phyloP scores from a whole-genome alignment of 1,140 invertebrate genomes.

The Ooceraea biroi region DNA sequence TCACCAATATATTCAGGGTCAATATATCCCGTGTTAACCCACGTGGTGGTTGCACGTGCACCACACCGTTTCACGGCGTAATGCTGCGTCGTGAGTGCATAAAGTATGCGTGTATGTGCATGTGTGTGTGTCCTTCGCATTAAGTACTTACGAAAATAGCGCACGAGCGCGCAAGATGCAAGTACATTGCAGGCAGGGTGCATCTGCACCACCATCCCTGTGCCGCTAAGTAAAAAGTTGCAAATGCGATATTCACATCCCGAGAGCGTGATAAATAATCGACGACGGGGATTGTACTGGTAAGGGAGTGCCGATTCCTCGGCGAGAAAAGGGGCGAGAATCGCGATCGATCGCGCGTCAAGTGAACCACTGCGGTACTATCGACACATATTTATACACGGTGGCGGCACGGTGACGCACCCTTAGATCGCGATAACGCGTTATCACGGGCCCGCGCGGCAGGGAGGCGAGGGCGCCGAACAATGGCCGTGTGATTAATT shows the following conservation, averaged over 20 bases:
- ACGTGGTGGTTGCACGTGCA: conserved; percentile 50
- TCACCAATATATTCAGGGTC: too few relatives aligned
- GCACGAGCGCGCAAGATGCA: conserved; percentile 25
- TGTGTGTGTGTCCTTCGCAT: conserved; percentile 7
- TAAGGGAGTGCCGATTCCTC: background rate
- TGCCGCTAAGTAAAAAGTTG: background rate
- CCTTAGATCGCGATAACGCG: conserved; percentile 68
- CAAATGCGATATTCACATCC: conserved; percentile 12
- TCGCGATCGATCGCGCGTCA: conserved; percentile 53
- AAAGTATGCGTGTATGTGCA: too few relatives aligned
- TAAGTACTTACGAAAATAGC: too few relatives aligned
- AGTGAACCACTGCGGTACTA: conserved; percentile 60
- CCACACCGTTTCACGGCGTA: conserved; percentile 10
- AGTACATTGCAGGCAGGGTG: background rate
- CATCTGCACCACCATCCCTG: conserved; percentile 26
- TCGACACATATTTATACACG: conserved; percentile 65
- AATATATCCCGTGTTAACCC: background rate
- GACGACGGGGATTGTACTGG: background rate
- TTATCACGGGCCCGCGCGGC: conserved; percentile 58
- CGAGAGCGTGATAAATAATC: conserved; percentile 37
- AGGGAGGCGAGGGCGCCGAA: conserved; percentile 21
- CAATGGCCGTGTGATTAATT: conserved; percentile 72
- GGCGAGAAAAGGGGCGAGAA: background rate
- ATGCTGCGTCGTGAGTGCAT: background rate
- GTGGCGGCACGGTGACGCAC: conserved; percentile 24